Conservation (phyloP, 2,113 vertebrate genomes). For the Micromys minutus region DNA sequence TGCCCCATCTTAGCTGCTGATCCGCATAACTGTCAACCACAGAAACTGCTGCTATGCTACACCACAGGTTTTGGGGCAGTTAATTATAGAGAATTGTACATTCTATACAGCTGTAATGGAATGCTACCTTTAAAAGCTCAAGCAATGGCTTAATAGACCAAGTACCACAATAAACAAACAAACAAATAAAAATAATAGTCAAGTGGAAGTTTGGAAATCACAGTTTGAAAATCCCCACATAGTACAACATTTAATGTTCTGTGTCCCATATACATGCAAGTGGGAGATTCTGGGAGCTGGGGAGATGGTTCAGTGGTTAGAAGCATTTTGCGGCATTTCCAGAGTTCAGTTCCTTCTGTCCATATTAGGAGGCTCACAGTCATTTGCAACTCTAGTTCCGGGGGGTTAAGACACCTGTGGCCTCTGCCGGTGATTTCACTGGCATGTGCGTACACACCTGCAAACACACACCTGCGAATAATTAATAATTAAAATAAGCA, state of each 20-base stretch:
- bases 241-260: not conserved
- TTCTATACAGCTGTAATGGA: not conserved
- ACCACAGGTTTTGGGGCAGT: not conserved
- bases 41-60: not conserved
- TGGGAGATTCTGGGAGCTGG: not conserved
- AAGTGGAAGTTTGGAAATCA: not conserved
- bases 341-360: not conserved
- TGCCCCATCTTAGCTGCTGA: not conserved
- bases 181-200: not conserved
- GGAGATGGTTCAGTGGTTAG: not conserved
- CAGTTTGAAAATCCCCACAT: not conserved
- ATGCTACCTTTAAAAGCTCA: not conserved
- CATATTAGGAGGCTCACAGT: not conserved
- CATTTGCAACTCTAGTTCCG: not conserved
- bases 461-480: not conserved
- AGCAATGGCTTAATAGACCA: not conserved
- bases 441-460: not conserved
- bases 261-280: not conserved
- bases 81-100: not conserved
- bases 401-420: not conserved
- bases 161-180: not conserved
- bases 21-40: not conserved
- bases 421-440: not conserved
- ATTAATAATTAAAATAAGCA: not conserved
- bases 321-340: not conserved